phyloP scores from a whole-genome alignment of 2,113 vertebrate species.

The Ibidorhyncha struthersii region DNA sequence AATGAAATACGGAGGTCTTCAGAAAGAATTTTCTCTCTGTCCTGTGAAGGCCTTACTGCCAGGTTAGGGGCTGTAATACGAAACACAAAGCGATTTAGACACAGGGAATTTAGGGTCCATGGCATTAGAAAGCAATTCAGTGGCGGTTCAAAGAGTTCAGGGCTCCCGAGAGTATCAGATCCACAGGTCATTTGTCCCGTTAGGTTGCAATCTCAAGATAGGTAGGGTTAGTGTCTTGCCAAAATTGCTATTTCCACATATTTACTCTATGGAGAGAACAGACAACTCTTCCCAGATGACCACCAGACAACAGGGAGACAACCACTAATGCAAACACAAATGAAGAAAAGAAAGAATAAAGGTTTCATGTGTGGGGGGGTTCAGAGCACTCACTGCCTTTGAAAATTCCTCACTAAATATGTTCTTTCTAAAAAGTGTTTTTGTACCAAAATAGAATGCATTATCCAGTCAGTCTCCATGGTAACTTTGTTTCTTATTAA shows the following conservation, averaged over 20 bases:
- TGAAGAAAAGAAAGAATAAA: background rate
- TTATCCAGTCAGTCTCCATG: slow-evolving; percentile 69
- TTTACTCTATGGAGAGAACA: background rate
- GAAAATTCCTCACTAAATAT: slow-evolving; percentile 44
- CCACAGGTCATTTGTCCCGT: background rate
- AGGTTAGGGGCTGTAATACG: background rate
- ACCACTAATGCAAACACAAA: background rate
- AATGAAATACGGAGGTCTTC: background rate
- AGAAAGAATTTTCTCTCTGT: background rate
- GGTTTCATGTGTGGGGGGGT: rapidly evolving
- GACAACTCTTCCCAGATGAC: background rate
- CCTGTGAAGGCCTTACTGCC: background rate
- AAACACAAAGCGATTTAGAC: background rate
- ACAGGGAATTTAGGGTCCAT: background rate
- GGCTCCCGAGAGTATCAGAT: background rate
- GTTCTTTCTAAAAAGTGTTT: slow-evolving; percentile 53
- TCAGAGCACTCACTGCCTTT: background rate
- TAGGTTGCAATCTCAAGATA: background rate
- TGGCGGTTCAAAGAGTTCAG: background rate
- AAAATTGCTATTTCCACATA: background rate
- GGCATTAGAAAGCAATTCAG: background rate
- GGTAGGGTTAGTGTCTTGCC: background rate
- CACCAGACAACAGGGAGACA: background rate
- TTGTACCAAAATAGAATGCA: slow-evolving; percentile 62
- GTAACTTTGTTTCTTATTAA: slow-evolving; percentile 77